Evolutionary conservation across 2,113 vertebrate genomes (phyloP).

Genomic region (Aptenodytes patagonicus): DNA sequence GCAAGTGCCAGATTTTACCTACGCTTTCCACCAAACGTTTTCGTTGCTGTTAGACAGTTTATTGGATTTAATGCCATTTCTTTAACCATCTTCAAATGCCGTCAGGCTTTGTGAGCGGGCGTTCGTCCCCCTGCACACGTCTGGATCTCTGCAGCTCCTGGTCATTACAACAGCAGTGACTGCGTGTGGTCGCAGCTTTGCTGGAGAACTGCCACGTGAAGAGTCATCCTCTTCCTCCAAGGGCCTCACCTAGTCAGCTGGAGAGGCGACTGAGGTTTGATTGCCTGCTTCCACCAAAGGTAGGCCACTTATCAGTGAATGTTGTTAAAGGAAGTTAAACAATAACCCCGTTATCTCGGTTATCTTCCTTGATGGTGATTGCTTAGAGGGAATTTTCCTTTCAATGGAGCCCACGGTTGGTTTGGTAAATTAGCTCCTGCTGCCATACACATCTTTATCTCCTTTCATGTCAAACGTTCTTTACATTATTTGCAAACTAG

Average conservation of each 20-base stretch:
- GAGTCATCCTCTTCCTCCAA: neutral
- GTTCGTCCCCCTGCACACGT: fast-evolving
- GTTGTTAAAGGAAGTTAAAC: neutral
- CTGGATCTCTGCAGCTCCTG: neutral
- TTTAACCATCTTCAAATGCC: neutral
- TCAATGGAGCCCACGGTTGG: neutral
- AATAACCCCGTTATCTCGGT: neutral
- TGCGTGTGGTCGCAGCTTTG: fast-evolving
- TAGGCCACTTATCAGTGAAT: neutral
- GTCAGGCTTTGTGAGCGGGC: neutral
- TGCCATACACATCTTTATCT: neutral
- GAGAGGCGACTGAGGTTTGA: neutral
- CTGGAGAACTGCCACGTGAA: neutral
- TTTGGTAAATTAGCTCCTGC: neutral
- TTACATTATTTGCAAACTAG: neutral
- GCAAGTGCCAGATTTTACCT: neutral
- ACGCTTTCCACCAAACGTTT: fast-evolving
- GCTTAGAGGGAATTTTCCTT: neutral
- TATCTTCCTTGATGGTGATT: neutral
- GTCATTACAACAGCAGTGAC: fast-evolving
- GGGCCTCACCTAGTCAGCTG: neutral
- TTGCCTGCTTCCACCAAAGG: neutral
- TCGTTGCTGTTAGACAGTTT: neutral
- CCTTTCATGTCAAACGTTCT: neutral
- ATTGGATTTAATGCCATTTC: neutral